A percentile compares a stretch with the other conserved stretches of the same genome.
These are phyloP conservation scores for Xestia xanthographa DNA, from an alignment of 2,888 invertebrate species.

Conservation along the genomic window DNA sequence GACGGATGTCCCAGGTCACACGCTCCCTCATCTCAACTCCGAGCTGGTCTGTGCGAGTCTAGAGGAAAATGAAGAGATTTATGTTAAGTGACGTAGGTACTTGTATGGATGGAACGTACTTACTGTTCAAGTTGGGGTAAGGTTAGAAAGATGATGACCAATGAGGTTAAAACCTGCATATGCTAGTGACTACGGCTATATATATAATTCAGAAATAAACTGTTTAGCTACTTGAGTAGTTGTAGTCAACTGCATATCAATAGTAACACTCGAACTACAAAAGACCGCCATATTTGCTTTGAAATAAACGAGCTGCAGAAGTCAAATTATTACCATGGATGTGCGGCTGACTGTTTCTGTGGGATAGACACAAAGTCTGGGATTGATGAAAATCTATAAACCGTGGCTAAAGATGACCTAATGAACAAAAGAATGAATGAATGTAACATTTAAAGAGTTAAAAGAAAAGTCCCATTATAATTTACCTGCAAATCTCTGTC, in stretches of 20 bases:
- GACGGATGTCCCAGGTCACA: conserved; percentile 96
- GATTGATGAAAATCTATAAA: not conserved
- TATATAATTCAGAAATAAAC: not conserved
- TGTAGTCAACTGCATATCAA: not conserved
- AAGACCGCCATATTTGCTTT: not conserved
- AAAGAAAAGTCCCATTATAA: not conserved
- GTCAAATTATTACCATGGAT: not conserved
- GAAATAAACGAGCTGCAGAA: not conserved
- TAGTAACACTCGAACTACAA: not conserved
- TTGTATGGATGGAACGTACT: not conserved
- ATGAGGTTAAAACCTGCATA: not conserved
- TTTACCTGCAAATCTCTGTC: conserved; percentile 88
- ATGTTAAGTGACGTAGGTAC: not conserved
- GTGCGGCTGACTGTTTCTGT: not conserved
- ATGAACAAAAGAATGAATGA: not conserved
- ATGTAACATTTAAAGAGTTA: not conserved
- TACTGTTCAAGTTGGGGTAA: not conserved
- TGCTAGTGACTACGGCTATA: not conserved
- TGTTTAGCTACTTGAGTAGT: not conserved
- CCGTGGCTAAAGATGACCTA: not conserved
- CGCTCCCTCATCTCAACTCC: conserved; percentile 97
- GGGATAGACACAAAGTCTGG: not conserved
- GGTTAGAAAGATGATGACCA: not conserved
- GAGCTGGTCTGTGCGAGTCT: conserved; percentile 94
- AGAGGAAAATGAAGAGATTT: conserved; percentile 52